These are phyloP conservation scores for Unio delphinus DNA, from an alignment of 2,888 invertebrate genomes.

Conservation along the genomic window DNA sequence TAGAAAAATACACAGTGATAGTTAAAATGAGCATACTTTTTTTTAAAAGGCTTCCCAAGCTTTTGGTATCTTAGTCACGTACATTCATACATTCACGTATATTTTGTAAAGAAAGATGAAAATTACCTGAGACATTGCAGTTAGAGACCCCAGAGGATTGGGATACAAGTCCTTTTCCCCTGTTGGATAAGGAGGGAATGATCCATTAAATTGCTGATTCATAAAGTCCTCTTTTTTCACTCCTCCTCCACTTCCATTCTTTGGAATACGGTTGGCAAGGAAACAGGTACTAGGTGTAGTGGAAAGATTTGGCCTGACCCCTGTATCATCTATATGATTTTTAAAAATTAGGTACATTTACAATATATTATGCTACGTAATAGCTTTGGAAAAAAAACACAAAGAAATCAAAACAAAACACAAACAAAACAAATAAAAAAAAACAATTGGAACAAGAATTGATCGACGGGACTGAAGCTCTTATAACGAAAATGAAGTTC, in stretches of 20 bases:
- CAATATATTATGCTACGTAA: too few species aligned
- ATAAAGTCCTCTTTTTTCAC: slow-evolving; percentile 39
- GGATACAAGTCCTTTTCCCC: slow-evolving; percentile 25
- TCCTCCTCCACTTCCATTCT: slow-evolving; percentile 10
- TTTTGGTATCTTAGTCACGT: too few species aligned
- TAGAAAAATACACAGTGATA: slow-evolving; percentile 7
- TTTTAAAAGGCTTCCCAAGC: neutral
- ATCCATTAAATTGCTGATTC: slow-evolving; percentile 29
- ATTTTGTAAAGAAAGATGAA: neutral
- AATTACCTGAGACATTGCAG: slow-evolving; percentile 44
- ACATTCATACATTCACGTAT: too few species aligned
- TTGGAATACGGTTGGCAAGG: slow-evolving; percentile 48
- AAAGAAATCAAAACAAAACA: too few species aligned
- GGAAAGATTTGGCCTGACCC: slow-evolving; percentile 53
- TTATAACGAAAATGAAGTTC: too few species aligned
- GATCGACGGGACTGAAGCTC: too few species aligned
- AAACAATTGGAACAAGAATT: too few species aligned
- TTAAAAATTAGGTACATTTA: neutral
- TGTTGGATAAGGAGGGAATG: slow-evolving; percentile 26
- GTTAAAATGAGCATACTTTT: slow-evolving; percentile 1
- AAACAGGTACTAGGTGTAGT: slow-evolving; percentile 64
- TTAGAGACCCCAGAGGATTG: slow-evolving; percentile 26
- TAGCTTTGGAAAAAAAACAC: too few species aligned
- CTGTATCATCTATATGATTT: slow-evolving; percentile 53
- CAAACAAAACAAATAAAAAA: too few species aligned